Conservation (phyloP, 2,113 vertebrate species). For the Bostrychus sinensis region DNA sequence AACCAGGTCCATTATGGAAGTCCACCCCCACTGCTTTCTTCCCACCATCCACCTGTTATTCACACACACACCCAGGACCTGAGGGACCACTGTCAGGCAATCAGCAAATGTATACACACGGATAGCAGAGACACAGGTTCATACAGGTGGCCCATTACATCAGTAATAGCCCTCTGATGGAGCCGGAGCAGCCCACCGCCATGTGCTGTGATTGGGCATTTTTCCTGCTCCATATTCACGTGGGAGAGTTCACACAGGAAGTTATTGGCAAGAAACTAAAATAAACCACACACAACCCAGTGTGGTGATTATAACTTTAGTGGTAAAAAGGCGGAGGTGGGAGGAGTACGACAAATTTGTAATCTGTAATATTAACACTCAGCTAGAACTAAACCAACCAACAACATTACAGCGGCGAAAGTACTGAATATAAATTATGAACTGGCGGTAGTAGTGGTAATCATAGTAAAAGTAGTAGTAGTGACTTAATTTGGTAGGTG, state of each 20-base stretch:
- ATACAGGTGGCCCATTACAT: conserved; percentile 57
- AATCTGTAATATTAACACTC: no score
- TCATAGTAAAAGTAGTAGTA: no score
- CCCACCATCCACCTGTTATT: conserved; percentile 47
- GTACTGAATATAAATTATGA: no score
- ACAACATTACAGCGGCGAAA: no score
- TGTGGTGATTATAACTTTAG: no score
- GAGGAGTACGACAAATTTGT: no score
- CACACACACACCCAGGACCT: conserved; percentile 38
- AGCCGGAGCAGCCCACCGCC: conserved; percentile 21
- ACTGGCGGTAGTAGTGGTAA: no score
- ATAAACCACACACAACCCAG: background rate
- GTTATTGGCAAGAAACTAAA: conserved; percentile 1
- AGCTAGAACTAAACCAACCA: no score
- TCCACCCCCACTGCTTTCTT: conserved; percentile 23
- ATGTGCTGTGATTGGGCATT: conserved; percentile 12
- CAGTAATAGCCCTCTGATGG: conserved; percentile 56
- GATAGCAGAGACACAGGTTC: conserved; percentile 28
- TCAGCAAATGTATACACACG: conserved; percentile 27
- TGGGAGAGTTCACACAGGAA: conserved; percentile 25
- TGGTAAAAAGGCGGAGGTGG: no score
- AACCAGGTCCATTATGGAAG: conserved; percentile 35
- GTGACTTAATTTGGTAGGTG: no score
- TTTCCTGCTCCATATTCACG: conserved; percentile 12
- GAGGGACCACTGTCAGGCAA: conserved; percentile 22